Conservation (phyloP, 2,113 vertebrate species). For the Accipiter cooperii region DNA sequence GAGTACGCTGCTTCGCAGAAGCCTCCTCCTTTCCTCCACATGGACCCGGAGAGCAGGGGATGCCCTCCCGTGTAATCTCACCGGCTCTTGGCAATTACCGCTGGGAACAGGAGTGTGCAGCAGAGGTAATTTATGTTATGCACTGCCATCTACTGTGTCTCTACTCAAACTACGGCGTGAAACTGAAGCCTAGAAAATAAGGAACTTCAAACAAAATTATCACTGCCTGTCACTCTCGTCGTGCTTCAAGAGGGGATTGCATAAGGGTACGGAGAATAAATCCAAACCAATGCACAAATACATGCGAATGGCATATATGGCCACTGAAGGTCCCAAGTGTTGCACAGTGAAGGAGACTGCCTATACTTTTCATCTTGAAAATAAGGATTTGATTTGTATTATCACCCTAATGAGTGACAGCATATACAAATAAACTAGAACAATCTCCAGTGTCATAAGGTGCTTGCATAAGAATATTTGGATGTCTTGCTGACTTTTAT, state of each 20-base stretch:
- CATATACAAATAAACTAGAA: not conserved
- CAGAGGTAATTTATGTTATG: slow-evolving; percentile 33
- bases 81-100: not conserved
- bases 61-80: not conserved
- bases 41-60: not conserved
- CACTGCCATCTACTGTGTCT: slow-evolving; percentile 74
- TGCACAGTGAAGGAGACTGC: not conserved
- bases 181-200: not conserved
- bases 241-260: not conserved
- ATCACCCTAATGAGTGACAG: not conserved
- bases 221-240: not conserved
- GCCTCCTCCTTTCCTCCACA: not conserved
- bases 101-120: not conserved
- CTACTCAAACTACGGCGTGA: not conserved
- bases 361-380: not conserved
- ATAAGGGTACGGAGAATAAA: not conserved
- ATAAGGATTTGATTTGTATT: not conserved
- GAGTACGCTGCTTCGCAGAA: not conserved
- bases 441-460: not conserved
- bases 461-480: not conserved
- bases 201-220: not conserved
- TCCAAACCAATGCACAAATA: not conserved
- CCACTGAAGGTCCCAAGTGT: not conserved
- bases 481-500: not conserved
- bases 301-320: not conserved